These are phyloP conservation scores for Taeniopygia guttata DNA, from an alignment of 2,797 vertebrate species.

Conservation along the genomic window DNA sequence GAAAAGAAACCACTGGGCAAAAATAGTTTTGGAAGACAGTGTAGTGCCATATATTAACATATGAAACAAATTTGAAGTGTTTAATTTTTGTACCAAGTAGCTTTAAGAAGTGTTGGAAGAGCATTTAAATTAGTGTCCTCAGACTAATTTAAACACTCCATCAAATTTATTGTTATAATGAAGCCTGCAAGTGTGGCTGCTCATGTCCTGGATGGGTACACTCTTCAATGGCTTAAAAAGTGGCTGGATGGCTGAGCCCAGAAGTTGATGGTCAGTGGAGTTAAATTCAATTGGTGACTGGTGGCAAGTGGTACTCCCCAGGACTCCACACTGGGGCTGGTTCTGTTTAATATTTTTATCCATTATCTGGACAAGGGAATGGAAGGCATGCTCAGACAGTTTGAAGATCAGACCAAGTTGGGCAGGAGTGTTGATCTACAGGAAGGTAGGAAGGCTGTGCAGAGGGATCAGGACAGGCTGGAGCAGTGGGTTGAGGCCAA, in stretches of 20 bases:
- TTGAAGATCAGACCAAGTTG: background rate
- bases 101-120: background rate
- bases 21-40: background rate
- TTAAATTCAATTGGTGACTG: background rate
- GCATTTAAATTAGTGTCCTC: background rate
- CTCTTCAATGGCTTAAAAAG: background rate
- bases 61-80: background rate
- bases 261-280: background rate
- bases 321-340: background rate
- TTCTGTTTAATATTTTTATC: background rate
- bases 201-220: background rate
- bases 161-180: background rate
- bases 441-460: background rate
- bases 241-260: background rate
- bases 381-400: background rate
- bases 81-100: background rate
- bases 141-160: background rate
- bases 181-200: background rate
- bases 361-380: background rate
- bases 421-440: background rate
- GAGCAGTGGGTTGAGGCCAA: accelerated
- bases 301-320: background rate
- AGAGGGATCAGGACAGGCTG: background rate
- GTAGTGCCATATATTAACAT: background rate
- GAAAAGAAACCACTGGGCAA: background rate